Evolutionary conservation across 2,113 vertebrate genomes (phyloP).

Genomic region (Micronycteris hirsuta): DNA sequence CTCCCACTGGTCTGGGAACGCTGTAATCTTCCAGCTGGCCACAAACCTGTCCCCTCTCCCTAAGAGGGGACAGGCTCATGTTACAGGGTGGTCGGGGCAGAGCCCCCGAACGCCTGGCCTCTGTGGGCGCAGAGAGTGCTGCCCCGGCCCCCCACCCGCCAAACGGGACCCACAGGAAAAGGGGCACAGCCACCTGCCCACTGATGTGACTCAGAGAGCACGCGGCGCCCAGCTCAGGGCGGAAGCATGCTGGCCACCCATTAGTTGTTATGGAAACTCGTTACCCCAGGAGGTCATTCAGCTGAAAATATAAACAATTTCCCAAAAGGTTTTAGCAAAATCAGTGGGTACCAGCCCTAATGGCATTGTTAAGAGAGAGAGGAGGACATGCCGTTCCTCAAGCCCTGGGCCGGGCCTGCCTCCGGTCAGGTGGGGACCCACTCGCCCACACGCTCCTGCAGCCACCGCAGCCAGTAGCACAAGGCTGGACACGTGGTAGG

Average conservation of each 20-base stretch:
- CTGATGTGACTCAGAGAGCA: background rate
- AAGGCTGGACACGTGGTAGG: background rate
- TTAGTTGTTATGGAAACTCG: constrained; percentile 64
- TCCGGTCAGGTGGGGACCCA: background rate
- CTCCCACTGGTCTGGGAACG: background rate
- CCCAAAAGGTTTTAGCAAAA: constrained; percentile 31
- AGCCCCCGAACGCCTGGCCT: background rate
- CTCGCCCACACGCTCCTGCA: rapidly evolving
- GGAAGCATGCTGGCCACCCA: background rate
- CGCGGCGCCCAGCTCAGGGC: rapidly evolving
- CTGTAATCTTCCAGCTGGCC: background rate
- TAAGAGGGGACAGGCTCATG: background rate
- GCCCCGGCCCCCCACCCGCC: rapidly evolving
- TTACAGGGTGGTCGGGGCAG: background rate
- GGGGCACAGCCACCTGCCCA: background rate
- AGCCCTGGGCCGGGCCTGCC: background rate
- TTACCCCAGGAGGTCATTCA: constrained; percentile 31
- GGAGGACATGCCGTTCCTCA: rapidly evolving
- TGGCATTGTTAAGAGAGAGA: background rate
- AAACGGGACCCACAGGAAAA: background rate
- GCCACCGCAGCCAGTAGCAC: background rate
- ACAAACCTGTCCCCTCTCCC: background rate
- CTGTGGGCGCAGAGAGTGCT: background rate
- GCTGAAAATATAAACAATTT: constrained; percentile 54
- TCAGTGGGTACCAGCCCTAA: background rate